Base-by-base conservation (phyloP, 1,140 invertebrate species). In the Cryptotermes secundus region DNA sequence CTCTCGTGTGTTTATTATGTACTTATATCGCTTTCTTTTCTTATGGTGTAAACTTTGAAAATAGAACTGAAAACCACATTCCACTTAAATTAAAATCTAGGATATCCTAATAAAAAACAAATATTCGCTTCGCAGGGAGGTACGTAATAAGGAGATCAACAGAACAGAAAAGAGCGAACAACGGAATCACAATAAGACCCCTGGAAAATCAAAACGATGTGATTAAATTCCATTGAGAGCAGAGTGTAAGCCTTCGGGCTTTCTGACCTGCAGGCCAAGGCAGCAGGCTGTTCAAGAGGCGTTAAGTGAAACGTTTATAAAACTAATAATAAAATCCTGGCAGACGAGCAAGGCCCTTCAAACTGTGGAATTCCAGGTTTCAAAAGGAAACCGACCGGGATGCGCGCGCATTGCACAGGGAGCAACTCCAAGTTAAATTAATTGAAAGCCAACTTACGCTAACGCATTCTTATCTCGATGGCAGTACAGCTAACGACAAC, bases 161-260 rank as follows among this genome's bases (percentile, higher is more conserved):
- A 72, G 59, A 72, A 72, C 59, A 72, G 16, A n/a, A n/a, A 9
- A 72, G 9, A 72, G 2, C 59, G n/a, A 31, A 7, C 26, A 7
- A 14, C n/a, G 12, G 31, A 72, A 72, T 72, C 59, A 72, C 31
- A 31, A 72, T 12, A 49, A 49, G 45, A 72, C n/a, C 45, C 59
- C n/a, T n/a, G 59, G n/a, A 72, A 72, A 31, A 72, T 31, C 26
- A 72, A 72, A 31, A 72, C 31, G 31, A 72, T 26, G 59, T 72
- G 59, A 72, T 72, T 72, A 72, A 72, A 72, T 72, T 72, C 59
- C 59, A 72, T 72, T 72, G n/a, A 72, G 59, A 31, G 59, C 1
- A 7, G 59, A 72, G 59, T 10, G n/a, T n/a, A 72, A 72, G 59
- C 26, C 26, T 72, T 26, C 59, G n/a, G 59, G 26, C 59, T 26